These are phyloP conservation scores for Nyctibius grandis DNA, from an alignment of 2,797 vertebrate genomes.

Conservation along the genomic window DNA sequence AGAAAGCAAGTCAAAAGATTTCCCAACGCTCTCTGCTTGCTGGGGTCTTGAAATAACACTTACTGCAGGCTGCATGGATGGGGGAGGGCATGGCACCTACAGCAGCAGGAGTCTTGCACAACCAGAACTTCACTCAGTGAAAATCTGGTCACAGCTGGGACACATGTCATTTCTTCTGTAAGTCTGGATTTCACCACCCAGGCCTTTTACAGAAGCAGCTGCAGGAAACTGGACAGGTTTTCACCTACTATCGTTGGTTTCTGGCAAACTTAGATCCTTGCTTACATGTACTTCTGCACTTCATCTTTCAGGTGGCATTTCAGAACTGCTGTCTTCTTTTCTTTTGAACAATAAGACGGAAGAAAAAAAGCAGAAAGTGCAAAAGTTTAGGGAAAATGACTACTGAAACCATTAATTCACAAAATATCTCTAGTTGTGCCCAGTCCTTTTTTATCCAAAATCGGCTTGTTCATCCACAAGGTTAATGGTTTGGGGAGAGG, in stretches of 20 bases:
- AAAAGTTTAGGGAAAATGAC: neutral
- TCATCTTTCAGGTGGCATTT: neutral
- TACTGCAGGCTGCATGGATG: neutral
- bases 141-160: neutral
- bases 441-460: neutral
- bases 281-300: rapidly evolving
- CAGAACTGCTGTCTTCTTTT: neutral
- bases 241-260: neutral
- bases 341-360: neutral
- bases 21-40: neutral
- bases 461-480: neutral
- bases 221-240: neutral
- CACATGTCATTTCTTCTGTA: neutral
- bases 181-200: neutral
- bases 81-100: neutral
- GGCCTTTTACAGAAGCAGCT: neutral
- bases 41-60: neutral
- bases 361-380: neutral
- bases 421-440: neutral
- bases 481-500: neutral
- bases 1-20: neutral
- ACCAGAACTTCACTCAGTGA: neutral
- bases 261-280: neutral
- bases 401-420: neutral
- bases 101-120: neutral